Conservation (phyloP, 2,888 invertebrate species). For the Mythimna lalbum region DNA sequence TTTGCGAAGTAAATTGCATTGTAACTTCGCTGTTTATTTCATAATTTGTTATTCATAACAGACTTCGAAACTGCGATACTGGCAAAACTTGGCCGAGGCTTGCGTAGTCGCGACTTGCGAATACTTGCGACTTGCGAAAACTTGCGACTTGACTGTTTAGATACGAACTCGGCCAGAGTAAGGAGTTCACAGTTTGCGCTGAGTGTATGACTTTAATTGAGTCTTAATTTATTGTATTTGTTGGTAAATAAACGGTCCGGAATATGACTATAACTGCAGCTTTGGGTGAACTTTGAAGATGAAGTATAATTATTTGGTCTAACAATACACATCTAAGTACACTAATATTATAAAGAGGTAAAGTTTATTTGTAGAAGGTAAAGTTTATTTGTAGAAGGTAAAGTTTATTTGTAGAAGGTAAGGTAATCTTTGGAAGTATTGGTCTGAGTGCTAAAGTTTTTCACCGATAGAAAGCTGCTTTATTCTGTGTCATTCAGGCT, state of each 20-base stretch:
- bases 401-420: no score
- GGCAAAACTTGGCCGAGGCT: slow-evolving; percentile 41
- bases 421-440: no score
- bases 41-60: slow-evolving; percentile 61
- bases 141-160: slow-evolving; percentile 30
- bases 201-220: slow-evolving; percentile 37
- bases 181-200: slow-evolving; percentile 24
- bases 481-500: no score
- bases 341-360: no score
- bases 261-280: background rate
- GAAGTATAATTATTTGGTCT: no score
- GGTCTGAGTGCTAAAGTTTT: no score
- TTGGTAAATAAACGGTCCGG: slow-evolving; percentile 20
- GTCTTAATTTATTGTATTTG: slow-evolving; percentile 37
- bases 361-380: no score
- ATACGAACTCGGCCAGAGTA: slow-evolving; percentile 46
- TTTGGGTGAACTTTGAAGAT: background rate
- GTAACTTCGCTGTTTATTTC: slow-evolving; percentile 48
- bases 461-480: no score
- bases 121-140: slow-evolving; percentile 25
- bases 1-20: slow-evolving; percentile 44
- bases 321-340: no score
- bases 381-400: no score
- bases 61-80: slow-evolving; percentile 38
- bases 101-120: slow-evolving; percentile 22